Conservation (phyloP, 2,797 vertebrate genomes). For the Sciaenops ocellatus region DNA sequence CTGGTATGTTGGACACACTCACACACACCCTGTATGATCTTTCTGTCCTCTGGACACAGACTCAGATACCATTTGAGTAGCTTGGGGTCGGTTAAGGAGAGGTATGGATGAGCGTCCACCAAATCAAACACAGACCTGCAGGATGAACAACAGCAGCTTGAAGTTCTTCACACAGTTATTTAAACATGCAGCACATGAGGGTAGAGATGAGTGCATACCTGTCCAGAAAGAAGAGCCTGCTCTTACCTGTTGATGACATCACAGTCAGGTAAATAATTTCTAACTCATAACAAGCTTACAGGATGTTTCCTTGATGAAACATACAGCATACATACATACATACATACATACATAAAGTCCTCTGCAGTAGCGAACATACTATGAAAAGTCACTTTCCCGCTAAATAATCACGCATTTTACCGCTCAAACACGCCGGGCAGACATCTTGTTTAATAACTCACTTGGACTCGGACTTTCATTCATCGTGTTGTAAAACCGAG, state of each 20-base stretch:
- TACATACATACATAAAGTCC: not conserved
- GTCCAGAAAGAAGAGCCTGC: constrained; percentile 55
- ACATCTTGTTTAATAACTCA: constrained; percentile 19
- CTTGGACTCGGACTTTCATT: constrained; percentile 19
- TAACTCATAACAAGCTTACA: not conserved
- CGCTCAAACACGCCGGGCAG: not conserved
- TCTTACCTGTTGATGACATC: constrained; percentile 3
- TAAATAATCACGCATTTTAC: not conserved
- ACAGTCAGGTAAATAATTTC: not conserved
- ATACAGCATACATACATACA: too few relatives aligned
- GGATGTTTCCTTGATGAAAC: too few relatives aligned
- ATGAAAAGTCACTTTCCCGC: not conserved
- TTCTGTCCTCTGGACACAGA: constrained; percentile 65
- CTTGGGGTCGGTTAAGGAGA: constrained; percentile 65
- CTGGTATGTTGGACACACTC: not conserved
- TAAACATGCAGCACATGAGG: too few relatives aligned
- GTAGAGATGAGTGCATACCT: constrained; percentile 52
- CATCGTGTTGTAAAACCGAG: not conserved
- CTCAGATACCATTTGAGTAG: constrained; percentile 76
- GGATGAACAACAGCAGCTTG: not conserved
- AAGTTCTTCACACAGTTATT: too few relatives aligned
- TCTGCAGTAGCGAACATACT: too few relatives aligned
- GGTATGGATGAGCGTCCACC: constrained; percentile 34
- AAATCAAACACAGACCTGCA: constrained; percentile 75
- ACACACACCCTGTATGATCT: constrained; percentile 70